Evolutionary conservation across 2,888 invertebrate genomes (phyloP).

Genomic region (Eledone cirrhosa): DNA sequence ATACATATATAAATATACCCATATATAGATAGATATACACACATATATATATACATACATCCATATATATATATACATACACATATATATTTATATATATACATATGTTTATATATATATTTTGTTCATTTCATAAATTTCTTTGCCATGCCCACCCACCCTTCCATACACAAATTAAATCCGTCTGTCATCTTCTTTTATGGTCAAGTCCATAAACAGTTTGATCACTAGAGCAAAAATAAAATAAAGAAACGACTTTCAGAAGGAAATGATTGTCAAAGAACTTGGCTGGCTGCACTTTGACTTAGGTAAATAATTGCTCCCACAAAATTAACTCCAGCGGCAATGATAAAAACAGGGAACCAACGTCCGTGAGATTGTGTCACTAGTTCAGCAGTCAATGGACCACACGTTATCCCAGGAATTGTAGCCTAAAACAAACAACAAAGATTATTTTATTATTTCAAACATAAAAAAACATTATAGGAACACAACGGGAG

Average conservation of each 20-base stretch:
- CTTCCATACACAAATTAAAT: too few relatives aligned
- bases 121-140: background rate
- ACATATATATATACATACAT: background rate
- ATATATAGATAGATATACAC: background rate
- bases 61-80: background rate
- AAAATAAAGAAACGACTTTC: background rate
- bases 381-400: conserved; percentile 78
- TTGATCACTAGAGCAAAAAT: background rate
- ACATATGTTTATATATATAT: background rate
- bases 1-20: background rate
- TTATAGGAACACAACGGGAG: too few relatives aligned
- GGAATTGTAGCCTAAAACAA: conserved; percentile 76
- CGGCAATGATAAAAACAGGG: conserved; percentile 78
- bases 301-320: conserved; percentile 79
- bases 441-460: background rate
- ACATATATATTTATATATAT: background rate
- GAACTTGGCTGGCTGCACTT: conserved; percentile 76
- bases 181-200: too few relatives aligned
- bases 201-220: too few relatives aligned
- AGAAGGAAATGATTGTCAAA: conserved; percentile 43
- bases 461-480: too few relatives aligned
- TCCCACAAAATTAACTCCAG: conserved; percentile 77
- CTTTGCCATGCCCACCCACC: background rate
- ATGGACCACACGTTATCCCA: conserved; percentile 79
- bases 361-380: conserved; percentile 78